phyloP scores from a whole-genome alignment of 2,797 vertebrate species.

The Falco novaeseelandiae region DNA sequence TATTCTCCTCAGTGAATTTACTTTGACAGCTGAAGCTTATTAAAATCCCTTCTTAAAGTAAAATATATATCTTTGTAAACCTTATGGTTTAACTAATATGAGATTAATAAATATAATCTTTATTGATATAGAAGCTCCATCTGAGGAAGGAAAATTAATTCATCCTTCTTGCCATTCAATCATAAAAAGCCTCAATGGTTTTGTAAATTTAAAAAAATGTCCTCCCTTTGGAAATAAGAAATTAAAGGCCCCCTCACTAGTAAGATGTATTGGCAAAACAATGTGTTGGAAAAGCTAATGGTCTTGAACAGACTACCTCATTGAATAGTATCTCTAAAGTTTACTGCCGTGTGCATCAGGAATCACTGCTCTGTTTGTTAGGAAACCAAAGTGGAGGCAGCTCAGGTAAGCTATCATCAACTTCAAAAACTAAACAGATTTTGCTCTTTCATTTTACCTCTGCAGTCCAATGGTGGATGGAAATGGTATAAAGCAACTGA shows the following conservation, averaged over 20 bases:
- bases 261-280: not conserved
- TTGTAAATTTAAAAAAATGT: not conserved
- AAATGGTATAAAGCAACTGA: not conserved
- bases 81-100: not conserved
- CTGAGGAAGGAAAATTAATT: not conserved
- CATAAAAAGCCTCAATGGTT: not conserved
- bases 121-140: not conserved
- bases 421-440: not conserved
- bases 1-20: not conserved
- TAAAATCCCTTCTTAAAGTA: not conserved
- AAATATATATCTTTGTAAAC: not conserved
- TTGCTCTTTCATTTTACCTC: not conserved
- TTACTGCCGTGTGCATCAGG: not conserved
- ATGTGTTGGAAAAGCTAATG: not conserved
- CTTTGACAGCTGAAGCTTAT: not conserved
- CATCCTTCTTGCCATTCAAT: not conserved
- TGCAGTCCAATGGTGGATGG: not conserved
- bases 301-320: not conserved
- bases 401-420: not conserved
- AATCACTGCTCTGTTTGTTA: not conserved
- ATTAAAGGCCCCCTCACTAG: not conserved
- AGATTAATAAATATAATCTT: not conserved
- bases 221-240: not conserved
- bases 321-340: not conserved
- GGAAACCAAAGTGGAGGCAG: not conserved